A percentile compares a stretch with the other conserved stretches of the same genome.
phyloP scores from a whole-genome alignment of 1,140 invertebrate species.

The Colletes gigas region DNA sequence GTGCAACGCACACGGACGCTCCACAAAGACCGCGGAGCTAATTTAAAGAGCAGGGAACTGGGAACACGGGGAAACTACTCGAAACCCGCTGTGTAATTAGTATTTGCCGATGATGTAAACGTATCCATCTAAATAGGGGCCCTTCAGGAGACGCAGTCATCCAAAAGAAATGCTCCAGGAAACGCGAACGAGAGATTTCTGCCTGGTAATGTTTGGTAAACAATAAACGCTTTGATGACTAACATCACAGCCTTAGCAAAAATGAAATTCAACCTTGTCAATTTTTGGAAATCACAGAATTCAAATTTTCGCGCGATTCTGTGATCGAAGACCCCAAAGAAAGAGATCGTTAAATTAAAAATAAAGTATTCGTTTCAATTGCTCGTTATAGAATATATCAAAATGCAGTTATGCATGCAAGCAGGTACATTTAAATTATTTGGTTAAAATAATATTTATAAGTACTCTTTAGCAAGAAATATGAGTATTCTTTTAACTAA shows the following conservation, averaged over 20 bases:
- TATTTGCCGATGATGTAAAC: not conserved
- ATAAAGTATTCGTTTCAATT: too few species aligned
- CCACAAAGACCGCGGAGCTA: not conserved
- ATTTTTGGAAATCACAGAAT: too few species aligned
- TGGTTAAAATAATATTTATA: too few species aligned
- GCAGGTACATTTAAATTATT: too few species aligned
- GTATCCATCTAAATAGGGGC: slow-evolving; percentile 22
- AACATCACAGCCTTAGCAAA: not conserved
- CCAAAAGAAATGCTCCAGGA: not conserved
- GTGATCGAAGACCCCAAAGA: too few species aligned
- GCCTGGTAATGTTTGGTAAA: slow-evolving; percentile 1
- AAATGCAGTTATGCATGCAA: too few species aligned
- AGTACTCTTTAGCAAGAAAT: too few species aligned
- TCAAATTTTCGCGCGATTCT: too few species aligned
- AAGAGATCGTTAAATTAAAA: too few species aligned
- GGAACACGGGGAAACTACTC: slow-evolving; percentile 15
- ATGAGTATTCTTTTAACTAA: too few species aligned
- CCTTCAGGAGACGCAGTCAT: not conserved
- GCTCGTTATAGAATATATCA: too few species aligned
- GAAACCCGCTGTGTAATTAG: slow-evolving; percentile 20
- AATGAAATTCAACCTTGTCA: too few species aligned
- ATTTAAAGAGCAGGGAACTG: slow-evolving; percentile 33
- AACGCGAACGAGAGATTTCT: not conserved
- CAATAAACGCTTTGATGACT: not conserved
- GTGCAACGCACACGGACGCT: not conserved